These are phyloP conservation scores for Chelonus insularis DNA, from an alignment of 1,140 invertebrate genomes.

Conservation along the genomic window DNA sequence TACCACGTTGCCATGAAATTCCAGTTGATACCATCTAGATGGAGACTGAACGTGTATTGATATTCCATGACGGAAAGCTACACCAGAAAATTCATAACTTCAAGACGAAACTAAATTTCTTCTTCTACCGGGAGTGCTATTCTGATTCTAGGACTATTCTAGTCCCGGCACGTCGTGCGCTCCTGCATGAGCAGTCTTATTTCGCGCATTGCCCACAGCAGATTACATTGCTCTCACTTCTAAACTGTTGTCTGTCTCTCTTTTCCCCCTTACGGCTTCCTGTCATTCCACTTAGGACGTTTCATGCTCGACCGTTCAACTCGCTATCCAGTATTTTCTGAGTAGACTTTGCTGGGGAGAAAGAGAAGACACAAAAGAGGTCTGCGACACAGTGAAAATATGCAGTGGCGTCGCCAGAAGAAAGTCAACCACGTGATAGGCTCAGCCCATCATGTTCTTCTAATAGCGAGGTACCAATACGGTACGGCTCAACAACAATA, in stretches of 20 bases:
- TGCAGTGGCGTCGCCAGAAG: constrained; percentile 58
- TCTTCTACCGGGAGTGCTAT: constrained; percentile 35
- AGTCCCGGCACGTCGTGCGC: constrained; percentile 34
- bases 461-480: constrained; percentile 58
- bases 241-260: background rate
- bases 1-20: too few relatives aligned
- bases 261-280: constrained; percentile 6
- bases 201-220: constrained; percentile 40
- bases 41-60: background rate
- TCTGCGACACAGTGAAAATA: constrained; percentile 31
- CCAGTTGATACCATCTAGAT: constrained; percentile 9
- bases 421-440: constrained; percentile 57
- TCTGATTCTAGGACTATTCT: constrained; percentile 47
- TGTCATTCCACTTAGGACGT: constrained; percentile 10
- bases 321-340: background rate
- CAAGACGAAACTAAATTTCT: constrained; percentile 7
- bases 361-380: background rate
- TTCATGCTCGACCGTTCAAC: constrained; percentile 4
- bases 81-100: constrained; percentile 11
- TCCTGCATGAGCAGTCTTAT: constrained; percentile 37
- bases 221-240: constrained; percentile 27
- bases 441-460: constrained; percentile 56
- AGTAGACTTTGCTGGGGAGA: background rate
- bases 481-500: constrained; percentile 42
- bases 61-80: background rate